phyloP scores from a whole-genome alignment of 2,113 vertebrate genomes.

The Amazona vittata region DNA sequence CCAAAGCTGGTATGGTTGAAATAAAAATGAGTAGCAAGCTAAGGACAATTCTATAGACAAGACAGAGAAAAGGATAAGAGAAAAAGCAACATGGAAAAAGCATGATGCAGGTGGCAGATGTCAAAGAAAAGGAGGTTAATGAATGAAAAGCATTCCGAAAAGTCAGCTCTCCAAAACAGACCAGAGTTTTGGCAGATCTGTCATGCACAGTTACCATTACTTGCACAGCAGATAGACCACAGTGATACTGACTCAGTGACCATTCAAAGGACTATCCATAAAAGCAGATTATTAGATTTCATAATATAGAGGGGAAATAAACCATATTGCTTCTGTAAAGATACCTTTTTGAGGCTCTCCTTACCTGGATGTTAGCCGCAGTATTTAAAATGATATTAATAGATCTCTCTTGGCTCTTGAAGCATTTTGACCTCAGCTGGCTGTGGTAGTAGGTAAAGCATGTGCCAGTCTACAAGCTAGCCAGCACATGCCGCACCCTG shows the following conservation, averaged over 20 bases:
- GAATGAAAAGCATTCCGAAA: background rate
- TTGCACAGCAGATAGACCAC: background rate
- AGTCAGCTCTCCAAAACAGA: background rate
- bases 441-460: background rate
- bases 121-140: background rate
- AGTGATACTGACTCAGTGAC: background rate
- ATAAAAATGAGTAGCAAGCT: background rate
- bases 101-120: background rate
- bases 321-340: background rate
- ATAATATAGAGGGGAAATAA: background rate
- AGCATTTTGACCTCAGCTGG: constrained; percentile 5
- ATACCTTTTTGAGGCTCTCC: background rate
- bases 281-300: background rate
- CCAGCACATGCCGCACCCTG: background rate
- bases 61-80: background rate
- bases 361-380: background rate
- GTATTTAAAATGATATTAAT: background rate
- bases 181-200: background rate
- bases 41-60: background rate
- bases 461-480: background rate
- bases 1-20: background rate
- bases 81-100: background rate
- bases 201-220: background rate
- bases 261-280: background rate
- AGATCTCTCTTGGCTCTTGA: background rate